Conservation (phyloP, 2,797 vertebrate species). For the Streptopelia turtur region DNA sequence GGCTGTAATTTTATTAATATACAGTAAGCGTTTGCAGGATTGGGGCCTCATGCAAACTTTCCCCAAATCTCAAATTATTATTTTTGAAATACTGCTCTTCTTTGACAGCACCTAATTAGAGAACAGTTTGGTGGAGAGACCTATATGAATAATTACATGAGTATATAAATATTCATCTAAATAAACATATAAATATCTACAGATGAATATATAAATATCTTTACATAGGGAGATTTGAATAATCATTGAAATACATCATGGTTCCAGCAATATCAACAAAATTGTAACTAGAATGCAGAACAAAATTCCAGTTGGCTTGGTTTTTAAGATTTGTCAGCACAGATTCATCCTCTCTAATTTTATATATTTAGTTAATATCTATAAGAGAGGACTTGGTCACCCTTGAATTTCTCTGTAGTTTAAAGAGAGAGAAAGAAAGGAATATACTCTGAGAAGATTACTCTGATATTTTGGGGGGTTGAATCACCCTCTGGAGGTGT, state of each 20-base stretch:
- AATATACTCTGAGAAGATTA: not conserved
- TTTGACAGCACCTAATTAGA: not conserved
- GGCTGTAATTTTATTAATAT: not conserved
- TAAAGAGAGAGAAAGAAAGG: not conserved
- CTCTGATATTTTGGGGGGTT: not conserved
- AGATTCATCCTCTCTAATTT: not conserved
- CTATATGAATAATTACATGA: not conserved
- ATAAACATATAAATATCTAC: conserved; percentile 4
- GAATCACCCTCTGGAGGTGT: not conserved
- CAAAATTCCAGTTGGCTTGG: not conserved
- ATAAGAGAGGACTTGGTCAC: not conserved
- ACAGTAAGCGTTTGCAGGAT: not conserved
- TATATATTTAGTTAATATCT: not conserved
- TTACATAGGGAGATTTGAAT: not conserved
- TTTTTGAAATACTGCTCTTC: not conserved
- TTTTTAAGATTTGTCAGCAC: not conserved
- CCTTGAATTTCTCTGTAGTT: not conserved
- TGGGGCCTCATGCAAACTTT: not conserved
- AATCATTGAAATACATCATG: not conserved
- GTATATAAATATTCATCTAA: conserved; percentile 3
- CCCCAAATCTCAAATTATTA: not conserved
- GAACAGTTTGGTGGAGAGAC: not conserved
- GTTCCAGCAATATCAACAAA: not conserved
- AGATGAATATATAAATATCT: not conserved
- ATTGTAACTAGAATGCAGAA: not conserved